phyloP scores from a whole-genome alignment of 2,113 vertebrate genomes.

The Gymnobelideus leadbeateri region DNA sequence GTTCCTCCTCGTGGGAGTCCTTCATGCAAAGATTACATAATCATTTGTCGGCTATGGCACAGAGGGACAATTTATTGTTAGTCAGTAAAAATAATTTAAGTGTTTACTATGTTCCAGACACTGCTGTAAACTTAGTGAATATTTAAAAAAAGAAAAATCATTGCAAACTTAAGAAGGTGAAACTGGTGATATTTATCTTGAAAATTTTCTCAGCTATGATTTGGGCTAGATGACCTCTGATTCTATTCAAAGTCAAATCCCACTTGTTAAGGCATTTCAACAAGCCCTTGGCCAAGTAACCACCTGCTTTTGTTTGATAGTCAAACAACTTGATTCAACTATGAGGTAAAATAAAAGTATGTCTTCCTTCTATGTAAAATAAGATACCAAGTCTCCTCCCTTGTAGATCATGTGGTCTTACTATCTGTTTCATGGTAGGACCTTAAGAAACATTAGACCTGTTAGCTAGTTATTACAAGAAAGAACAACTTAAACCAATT shows the following conservation, averaged over 20 bases:
- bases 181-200: neutral
- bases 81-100: neutral
- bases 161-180: neutral
- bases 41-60: too few species aligned
- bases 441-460: neutral
- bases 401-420: neutral
- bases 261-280: neutral
- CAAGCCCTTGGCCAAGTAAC: neutral
- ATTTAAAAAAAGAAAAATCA: neutral
- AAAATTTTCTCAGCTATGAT: neutral
- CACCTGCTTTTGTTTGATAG: neutral
- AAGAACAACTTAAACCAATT: neutral
- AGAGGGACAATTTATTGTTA: neutral
- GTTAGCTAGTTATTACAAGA: neutral
- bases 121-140: neutral
- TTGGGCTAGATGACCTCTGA: neutral
- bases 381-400: neutral
- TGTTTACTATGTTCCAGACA: neutral
- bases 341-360: neutral
- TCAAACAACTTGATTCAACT: neutral
- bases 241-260: neutral
- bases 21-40: too few species aligned
- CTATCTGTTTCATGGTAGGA: neutral
- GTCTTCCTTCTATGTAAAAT: neutral
- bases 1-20: too few species aligned